phyloP scores from a whole-genome alignment of 2,888 invertebrate species.

The Eupithecia dodoneata region DNA sequence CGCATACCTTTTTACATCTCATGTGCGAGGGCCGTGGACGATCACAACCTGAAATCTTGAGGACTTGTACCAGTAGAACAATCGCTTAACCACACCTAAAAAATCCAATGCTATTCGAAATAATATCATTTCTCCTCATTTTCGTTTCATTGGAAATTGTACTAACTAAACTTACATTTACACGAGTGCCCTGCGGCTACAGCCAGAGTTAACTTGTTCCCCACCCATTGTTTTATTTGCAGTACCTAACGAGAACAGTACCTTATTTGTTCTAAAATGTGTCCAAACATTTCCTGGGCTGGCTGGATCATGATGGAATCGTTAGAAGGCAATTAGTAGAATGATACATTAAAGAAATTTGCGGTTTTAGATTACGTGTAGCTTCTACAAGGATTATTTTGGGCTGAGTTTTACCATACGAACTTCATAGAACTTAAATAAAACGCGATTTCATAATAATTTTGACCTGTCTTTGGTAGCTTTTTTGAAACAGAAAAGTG shows the following conservation, averaged over 20 bases:
- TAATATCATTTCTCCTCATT: background rate
- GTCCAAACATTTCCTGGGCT: background rate
- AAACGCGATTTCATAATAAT: too few species aligned
- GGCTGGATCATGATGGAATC: background rate
- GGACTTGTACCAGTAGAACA: background rate
- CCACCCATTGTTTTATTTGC: background rate
- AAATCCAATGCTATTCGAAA: background rate
- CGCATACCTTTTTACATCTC: too few species aligned
- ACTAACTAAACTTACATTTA: background rate
- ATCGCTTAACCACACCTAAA: background rate
- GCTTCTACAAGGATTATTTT: too few species aligned
- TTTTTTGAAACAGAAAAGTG: too few species aligned
- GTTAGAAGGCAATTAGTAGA: too few species aligned
- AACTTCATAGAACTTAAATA: too few species aligned
- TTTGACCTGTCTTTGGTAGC: too few species aligned
- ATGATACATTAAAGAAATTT: too few species aligned
- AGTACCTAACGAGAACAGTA: background rate
- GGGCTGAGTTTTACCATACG: too few species aligned
- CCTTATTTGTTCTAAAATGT: background rate
- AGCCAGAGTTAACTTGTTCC: background rate
- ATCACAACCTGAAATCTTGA: background rate
- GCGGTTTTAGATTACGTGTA: too few species aligned
- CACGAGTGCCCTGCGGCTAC: background rate
- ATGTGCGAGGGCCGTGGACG: too few species aligned
- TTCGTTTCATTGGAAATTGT: constrained; percentile 3